phyloP scores from a whole-genome alignment of 2,888 invertebrate genomes.

The Anagyrus pseudococci region DNA sequence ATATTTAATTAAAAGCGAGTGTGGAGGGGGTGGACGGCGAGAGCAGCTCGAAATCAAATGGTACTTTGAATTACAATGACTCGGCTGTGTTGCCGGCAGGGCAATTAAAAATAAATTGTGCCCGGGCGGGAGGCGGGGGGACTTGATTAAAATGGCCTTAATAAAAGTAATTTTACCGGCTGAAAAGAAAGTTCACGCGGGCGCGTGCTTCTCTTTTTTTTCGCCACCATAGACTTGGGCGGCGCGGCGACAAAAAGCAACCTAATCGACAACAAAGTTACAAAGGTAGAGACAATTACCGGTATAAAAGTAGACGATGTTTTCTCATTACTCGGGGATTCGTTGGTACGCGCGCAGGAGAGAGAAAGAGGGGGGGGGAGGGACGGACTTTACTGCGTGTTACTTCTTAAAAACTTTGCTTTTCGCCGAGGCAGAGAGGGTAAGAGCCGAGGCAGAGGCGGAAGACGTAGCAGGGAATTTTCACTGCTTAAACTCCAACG shows the following conservation, averaged over 20 bases:
- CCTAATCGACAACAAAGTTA: constrained; percentile 29
- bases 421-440: no score
- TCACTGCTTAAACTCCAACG: no score
- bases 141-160: constrained; percentile 19
- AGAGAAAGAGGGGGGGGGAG: no score
- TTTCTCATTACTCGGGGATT: constrained; percentile 32
- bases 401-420: no score
- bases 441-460: no score
- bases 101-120: constrained; percentile 20
- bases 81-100: background rate
- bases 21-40: no score
- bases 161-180: constrained; percentile 9
- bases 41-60: no score
- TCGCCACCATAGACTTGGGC: background rate
- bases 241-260: constrained; percentile 10
- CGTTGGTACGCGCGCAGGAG: no score
- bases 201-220: background rate
- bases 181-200: constrained; percentile 12
- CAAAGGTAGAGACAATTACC: constrained; percentile 25
- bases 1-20: no score
- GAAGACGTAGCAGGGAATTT: no score
- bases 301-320: constrained; percentile 29
- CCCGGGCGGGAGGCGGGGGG: no score
- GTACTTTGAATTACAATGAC: no score
- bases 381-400: background rate